Conservation (phyloP, 2,888 invertebrate genomes). For the Thera britannica region DNA sequence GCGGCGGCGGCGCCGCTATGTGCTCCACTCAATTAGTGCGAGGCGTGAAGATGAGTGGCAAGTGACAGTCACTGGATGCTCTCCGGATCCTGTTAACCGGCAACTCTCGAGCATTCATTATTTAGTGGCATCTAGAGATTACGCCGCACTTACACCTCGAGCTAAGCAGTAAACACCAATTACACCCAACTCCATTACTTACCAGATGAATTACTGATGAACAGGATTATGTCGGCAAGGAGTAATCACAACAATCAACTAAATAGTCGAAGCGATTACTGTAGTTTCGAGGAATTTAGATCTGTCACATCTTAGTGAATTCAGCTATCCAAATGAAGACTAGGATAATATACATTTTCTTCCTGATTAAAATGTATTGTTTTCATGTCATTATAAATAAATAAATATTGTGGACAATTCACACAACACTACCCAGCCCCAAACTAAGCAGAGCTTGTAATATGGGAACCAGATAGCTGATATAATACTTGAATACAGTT, state of each 20-base stretch:
- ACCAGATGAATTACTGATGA: constrained; percentile 40
- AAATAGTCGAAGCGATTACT: constrained; percentile 20
- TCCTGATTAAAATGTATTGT: too few relatives aligned
- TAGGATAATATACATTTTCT: neutral
- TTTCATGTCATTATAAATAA: neutral
- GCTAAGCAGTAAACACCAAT: constrained; percentile 28
- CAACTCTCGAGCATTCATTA: constrained; percentile 51
- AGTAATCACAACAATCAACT: constrained; percentile 21
- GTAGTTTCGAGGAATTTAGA: constrained; percentile 1
- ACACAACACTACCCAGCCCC: too few relatives aligned
- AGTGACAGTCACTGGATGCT: constrained; percentile 53
- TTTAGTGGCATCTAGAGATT: constrained; percentile 51
- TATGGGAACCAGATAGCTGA: too few relatives aligned
- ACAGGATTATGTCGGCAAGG: constrained; percentile 17
- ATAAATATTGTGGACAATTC: too few relatives aligned
- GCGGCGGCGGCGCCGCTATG: constrained; percentile 44
- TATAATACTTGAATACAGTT: too few relatives aligned
- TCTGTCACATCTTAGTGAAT: constrained; percentile 6
- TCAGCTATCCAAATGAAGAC: neutral
- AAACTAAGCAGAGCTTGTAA: too few relatives aligned
- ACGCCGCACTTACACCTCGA: constrained; percentile 28
- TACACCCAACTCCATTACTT: constrained; percentile 33
- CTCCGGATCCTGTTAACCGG: constrained; percentile 52
- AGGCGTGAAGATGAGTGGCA: constrained; percentile 58
- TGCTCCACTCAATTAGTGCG: constrained; percentile 60